Evolutionary conservation across 2,113 vertebrate genomes (phyloP), one percentile per base, ranked within the genome.

Genomic region (Trichechus manatus): DNA sequence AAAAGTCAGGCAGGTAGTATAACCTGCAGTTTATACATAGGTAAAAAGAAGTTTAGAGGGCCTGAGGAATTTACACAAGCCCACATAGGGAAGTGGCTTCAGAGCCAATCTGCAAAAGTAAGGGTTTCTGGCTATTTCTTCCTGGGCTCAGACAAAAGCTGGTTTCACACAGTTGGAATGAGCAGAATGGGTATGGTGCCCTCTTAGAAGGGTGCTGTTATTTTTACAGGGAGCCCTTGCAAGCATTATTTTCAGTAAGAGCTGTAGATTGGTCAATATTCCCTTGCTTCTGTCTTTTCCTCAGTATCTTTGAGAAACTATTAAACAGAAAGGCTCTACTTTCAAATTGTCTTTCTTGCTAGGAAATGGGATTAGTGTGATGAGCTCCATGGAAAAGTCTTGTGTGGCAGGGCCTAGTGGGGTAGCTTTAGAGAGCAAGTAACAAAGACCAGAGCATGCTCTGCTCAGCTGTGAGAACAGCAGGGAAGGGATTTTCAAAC

Each of bases 131-230:
- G 77, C 31, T 82, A 2, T 5, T 19, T 68, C 27, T 8, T 47
- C n/a, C 13, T 53, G 39, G 64, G 44, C 66, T 91, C 44, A 22
- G 68, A 59, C 1, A 6, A 31, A 17, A 72, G 31, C 39, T 66
- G 50, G 10, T 87, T 94, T 93, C 89, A 89, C 17, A 47, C 6
- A 25, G 50, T 50, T 50, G n/a, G 50, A 91, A 87, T 86, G n/a
- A 93, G 61, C 11, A 14, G 47, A 70, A 87, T 8, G 20, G 74
- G 56, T 44, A 19, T 29, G 9, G 19, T 78, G 77, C 44, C 64
- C 68, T 90, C 59, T 87, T 27, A 36, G 27, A 83, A 96, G 42
- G n/a, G 22, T 70, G 27, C 64, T 74, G 80, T 87, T 0, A 0
- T 87, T 86, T 79, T 50, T 80, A 74, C 68, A 81, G 70, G 81